Evolutionary conservation across 2,113 vertebrate genomes (phyloP), one percentile per base, ranked within the genome.

Genomic region (Stegostoma tigrinum): DNA sequence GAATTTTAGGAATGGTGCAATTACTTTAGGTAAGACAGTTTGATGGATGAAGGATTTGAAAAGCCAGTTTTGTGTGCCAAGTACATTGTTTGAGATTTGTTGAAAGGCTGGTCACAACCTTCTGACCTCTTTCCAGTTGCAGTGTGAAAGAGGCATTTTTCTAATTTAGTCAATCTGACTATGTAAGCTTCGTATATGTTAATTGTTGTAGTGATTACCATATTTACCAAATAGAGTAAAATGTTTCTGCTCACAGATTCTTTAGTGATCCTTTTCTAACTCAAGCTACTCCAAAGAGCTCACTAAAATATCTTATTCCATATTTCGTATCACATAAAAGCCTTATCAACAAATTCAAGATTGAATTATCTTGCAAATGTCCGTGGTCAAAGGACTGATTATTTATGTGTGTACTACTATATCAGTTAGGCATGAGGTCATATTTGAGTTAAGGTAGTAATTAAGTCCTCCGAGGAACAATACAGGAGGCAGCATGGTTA

Each of bases 1-100:
- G 93, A 94, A 94, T 94, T 48, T 70, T 94, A 94, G 93, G 93
- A 94, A 94, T 94, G 66, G 93, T 27, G 93, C 38, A 70, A 94
- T 70, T 68, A 70, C 21, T 24, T 94, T 48, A 48, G 93, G 93
- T 45, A 24, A 70, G 93, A 70, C 66, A 45, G 38, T 42, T 94
- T 68, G 66, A 94, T 94, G 93, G 23, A 94, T 94, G 93, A 70
- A 67, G 64, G 61, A 38, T 67, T 67, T 67, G n/a, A 94, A 94
- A 94, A 61, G 38, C 90, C 8, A 12, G n/a, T 94, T 94, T 15
- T 94, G 91, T 70, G 91, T 38, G 64, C 64, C 72, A 67, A 68
- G 64, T 93, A 24, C n/a, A 68, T 27, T 23, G n/a, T 67, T 94
- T 34, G 61, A 67, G 61, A 38, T 66, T 67, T 94, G 64, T 94